Evolutionary conservation across 2,113 vertebrate species (phyloP).

Genomic region (Myotis davidii): DNA sequence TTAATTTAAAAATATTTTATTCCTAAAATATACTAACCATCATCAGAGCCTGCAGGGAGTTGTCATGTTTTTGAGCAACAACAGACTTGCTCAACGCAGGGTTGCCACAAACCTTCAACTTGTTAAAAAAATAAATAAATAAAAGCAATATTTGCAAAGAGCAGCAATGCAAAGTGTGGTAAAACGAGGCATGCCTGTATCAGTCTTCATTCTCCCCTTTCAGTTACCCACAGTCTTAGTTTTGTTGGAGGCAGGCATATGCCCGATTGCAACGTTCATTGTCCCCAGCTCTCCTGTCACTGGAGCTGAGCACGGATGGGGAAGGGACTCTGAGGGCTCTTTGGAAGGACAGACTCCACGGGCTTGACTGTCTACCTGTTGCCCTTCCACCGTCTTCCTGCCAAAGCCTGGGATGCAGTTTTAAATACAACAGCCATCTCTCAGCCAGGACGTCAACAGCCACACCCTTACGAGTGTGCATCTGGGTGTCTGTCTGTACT

Average conservation of each 20-base stretch:
- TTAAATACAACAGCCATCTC: neutral
- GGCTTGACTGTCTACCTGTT: neutral
- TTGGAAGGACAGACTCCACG: neutral
- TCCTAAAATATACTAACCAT: neutral
- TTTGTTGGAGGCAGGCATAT: neutral
- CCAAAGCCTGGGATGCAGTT: neutral
- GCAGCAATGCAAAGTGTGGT: neutral
- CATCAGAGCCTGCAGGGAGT: neutral
- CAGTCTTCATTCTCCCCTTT: neutral
- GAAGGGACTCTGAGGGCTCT: neutral
- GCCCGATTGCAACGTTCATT: fast-evolving
- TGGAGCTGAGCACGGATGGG: neutral
- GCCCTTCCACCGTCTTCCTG: neutral
- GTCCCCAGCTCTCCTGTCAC: neutral
- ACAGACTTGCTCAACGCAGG: neutral
- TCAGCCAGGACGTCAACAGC: neutral
- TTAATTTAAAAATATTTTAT: neutral
- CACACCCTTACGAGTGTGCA: too few relatives aligned
- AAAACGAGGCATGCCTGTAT: neutral
- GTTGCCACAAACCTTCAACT: neutral
- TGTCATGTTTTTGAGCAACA: too few relatives aligned
- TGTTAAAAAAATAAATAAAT: neutral
- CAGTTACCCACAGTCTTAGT: neutral
- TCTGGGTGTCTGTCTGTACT: neutral
- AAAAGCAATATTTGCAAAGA: neutral